Conservation (phyloP, 2,888 invertebrate species). For the Pammene aurita region DNA sequence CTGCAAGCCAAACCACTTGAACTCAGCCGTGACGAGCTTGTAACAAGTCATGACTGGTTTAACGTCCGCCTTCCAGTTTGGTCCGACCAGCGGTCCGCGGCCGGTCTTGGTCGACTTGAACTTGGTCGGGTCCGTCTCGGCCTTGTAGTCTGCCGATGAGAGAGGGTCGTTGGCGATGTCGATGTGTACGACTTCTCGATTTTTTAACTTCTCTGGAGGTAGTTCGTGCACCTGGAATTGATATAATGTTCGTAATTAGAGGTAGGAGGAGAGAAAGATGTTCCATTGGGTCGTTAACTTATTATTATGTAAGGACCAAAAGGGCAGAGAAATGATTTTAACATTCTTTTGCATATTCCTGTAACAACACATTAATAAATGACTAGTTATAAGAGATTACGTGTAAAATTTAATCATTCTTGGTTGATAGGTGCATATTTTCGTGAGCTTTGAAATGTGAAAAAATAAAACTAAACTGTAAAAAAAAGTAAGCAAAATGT, state of each 20-base stretch:
- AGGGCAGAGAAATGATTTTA: too few species aligned
- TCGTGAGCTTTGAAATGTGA: too few species aligned
- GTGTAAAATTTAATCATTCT: too few species aligned
- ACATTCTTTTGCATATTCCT: too few species aligned
- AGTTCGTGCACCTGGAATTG: conserved; percentile 93
- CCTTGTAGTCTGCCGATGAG: conserved; percentile 92
- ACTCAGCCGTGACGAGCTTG: conserved; percentile 98
- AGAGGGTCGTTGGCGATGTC: conserved; percentile 98
- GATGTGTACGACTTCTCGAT: conserved; percentile 94
- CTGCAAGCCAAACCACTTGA: conserved; percentile 99
- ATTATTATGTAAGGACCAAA: too few species aligned
- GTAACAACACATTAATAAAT: too few species aligned
- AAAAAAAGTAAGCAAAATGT: too few species aligned
- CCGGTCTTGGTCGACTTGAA: conserved; percentile 97
- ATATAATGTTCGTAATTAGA: not conserved
- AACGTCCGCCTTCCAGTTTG: conserved; percentile 90
- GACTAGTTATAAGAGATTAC: too few species aligned
- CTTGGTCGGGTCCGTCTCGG: conserved; percentile 85
- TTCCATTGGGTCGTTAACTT: too few species aligned
- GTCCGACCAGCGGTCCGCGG: conserved; percentile 92
- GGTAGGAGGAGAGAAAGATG: not conserved
- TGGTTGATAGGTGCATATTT: too few species aligned
- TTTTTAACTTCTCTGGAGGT: conserved; percentile 92
- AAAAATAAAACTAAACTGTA: too few species aligned
- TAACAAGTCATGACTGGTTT: conserved; percentile 98